These are phyloP conservation scores for Chromoteleia sp. DNA, from an alignment of 2,888 invertebrate species.

Conservation along the genomic window DNA sequence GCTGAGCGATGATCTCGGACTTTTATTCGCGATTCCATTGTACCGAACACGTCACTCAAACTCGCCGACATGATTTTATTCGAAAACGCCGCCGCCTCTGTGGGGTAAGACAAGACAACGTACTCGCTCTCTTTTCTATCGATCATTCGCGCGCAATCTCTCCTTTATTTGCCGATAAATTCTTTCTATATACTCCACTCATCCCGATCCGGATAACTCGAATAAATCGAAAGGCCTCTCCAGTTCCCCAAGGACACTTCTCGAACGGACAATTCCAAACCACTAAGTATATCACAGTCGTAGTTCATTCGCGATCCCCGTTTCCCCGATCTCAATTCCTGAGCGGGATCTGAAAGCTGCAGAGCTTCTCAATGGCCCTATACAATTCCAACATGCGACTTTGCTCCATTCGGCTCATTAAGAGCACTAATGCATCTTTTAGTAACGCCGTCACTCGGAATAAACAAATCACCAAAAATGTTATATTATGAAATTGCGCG, in stretches of 20 bases:
- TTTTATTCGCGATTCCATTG: constrained; percentile 67
- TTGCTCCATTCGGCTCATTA: constrained; percentile 5
- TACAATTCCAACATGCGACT: constrained; percentile 22
- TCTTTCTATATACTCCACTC: constrained; percentile 50
- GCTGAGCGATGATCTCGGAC: constrained; percentile 47
- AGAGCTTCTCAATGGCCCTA: constrained; percentile 9
- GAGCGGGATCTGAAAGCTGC: constrained; percentile 20
- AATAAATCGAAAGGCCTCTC: constrained; percentile 67
- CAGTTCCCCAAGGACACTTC: constrained; percentile 68
- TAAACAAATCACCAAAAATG: constrained; percentile 69
- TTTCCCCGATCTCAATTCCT: constrained; percentile 46
- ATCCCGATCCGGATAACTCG: constrained; percentile 47
- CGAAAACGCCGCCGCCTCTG: constrained; percentile 8
- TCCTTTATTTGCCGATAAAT: constrained; percentile 46
- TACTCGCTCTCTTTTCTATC: constrained; percentile 25
- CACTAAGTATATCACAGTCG: constrained; percentile 66
- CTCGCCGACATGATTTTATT: constrained; percentile 51
- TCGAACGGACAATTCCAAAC: constrained; percentile 63
- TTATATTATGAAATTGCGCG: constrained; percentile 69
- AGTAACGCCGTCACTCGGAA: constrained; percentile 24
- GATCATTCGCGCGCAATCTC: constrained; percentile 53
- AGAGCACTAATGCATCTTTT: neutral
- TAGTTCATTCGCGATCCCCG: constrained; percentile 43
- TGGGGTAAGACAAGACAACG: constrained; percentile 26
- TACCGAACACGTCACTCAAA: constrained; percentile 34